Evolutionary conservation across 2,888 invertebrate genomes (phyloP).

Genomic region (Melinopterus prodromus): DNA sequence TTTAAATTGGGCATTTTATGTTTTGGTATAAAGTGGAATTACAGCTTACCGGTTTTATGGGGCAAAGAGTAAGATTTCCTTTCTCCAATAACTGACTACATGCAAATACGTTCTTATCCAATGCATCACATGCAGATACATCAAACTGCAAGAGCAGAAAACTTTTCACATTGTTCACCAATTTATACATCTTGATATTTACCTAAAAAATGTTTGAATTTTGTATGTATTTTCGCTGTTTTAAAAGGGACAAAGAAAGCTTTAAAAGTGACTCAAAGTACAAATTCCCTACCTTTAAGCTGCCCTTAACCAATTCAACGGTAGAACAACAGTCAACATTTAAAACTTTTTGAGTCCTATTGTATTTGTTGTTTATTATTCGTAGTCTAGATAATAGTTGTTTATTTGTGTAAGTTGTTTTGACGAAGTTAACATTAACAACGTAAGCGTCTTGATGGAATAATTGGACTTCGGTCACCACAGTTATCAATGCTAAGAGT

Average conservation of each 20-base stretch:
- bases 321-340: background rate
- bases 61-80: background rate
- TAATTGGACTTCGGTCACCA: background rate
- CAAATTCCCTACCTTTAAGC: background rate
- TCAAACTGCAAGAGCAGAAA: background rate
- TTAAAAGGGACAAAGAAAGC: too few species aligned
- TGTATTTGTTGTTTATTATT: background rate
- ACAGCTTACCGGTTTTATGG: background rate
- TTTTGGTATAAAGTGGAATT: background rate
- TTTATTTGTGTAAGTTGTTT: background rate
- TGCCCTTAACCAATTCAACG: background rate
- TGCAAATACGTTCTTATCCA: background rate
- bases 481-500: background rate
- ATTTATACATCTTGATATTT: background rate
- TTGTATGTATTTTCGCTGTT: too few species aligned
- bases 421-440: background rate
- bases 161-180: background rate
- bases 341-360: background rate
- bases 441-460: background rate
- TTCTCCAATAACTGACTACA: background rate
- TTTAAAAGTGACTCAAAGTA: too few species aligned
- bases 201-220: background rate
- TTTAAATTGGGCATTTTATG: background rate
- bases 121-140: background rate
- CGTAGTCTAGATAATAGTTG: background rate